Evolutionary conservation across 2,113 vertebrate genomes (phyloP).

Genomic region (Marmota flaviventris): DNA sequence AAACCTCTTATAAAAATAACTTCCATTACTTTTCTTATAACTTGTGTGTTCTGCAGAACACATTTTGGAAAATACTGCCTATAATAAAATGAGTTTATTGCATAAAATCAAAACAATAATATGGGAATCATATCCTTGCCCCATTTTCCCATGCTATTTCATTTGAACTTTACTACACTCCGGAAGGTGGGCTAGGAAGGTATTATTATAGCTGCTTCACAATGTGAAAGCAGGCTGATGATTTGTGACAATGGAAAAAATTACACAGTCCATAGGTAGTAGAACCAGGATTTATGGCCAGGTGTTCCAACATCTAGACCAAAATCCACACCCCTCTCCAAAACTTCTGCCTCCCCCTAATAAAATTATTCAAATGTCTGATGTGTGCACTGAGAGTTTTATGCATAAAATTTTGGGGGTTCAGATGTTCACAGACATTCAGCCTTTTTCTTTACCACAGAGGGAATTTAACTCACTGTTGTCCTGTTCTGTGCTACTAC

Average conservation of each 20-base stretch:
- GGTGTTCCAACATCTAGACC: background rate
- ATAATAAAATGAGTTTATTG: background rate
- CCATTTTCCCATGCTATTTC: background rate
- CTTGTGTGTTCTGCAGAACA: background rate
- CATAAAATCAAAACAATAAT: conserved; percentile 33
- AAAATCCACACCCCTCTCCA: background rate
- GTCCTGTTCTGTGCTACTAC: background rate
- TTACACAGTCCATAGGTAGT: background rate
- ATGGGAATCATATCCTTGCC: background rate
- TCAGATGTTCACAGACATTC: background rate
- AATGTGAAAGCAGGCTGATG: background rate
- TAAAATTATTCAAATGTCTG: background rate
- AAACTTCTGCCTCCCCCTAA: background rate
- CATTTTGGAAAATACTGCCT: conserved; percentile 1
- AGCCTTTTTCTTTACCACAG: background rate
- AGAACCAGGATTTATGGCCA: background rate
- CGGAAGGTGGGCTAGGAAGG: background rate
- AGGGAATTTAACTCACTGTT: background rate
- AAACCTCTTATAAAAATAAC: background rate
- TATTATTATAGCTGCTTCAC: background rate
- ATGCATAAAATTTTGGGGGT: background rate
- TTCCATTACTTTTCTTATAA: background rate
- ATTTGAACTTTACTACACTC: background rate
- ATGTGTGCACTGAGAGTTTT: background rate
- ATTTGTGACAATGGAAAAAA: background rate